Conservation (phyloP, 2,888 invertebrate genomes). For the Tyria jacobaeae region DNA sequence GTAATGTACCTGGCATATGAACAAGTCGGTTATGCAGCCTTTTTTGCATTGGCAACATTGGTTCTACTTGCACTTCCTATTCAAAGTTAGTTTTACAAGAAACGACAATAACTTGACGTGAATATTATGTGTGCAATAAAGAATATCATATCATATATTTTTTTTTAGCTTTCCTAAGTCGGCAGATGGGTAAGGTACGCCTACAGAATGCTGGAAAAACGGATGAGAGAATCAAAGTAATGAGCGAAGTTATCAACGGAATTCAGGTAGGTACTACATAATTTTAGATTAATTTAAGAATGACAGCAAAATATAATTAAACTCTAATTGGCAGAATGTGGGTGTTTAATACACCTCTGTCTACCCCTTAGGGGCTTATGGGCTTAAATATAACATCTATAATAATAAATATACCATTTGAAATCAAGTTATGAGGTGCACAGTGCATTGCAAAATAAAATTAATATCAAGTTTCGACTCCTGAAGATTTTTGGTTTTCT, state of each 20-base stretch:
- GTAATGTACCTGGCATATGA: conserved; percentile 90
- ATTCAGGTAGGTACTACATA: conserved; percentile 90
- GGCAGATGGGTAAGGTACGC: conserved; percentile 87
- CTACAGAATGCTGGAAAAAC: conserved; percentile 93
- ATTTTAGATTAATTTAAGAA: too few species aligned
- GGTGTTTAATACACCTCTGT: too few species aligned
- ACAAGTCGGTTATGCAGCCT: conserved; percentile 88
- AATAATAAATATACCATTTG: too few species aligned
- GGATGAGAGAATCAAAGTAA: conserved; percentile 95
- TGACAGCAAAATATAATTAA: too few species aligned
- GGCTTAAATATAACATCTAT: too few species aligned
- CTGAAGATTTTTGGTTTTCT: too few species aligned
- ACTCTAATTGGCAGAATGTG: too few species aligned
- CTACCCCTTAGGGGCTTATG: too few species aligned
- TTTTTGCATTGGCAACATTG: conserved; percentile 89
- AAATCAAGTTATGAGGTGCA: too few species aligned
- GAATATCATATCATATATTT: background rate
- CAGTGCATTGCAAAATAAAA: too few species aligned
- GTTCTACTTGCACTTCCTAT: conserved; percentile 91
- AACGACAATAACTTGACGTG: background rate
- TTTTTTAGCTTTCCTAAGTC: conserved; percentile 83
- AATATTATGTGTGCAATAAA: too few species aligned
- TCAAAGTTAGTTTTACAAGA: conserved; percentile 86
- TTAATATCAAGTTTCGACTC: too few species aligned
- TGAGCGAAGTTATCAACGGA: conserved; percentile 97